These are phyloP conservation scores for Siphlonurus alternatus DNA, from an alignment of 2,888 invertebrate genomes.

Conservation along the genomic window DNA sequence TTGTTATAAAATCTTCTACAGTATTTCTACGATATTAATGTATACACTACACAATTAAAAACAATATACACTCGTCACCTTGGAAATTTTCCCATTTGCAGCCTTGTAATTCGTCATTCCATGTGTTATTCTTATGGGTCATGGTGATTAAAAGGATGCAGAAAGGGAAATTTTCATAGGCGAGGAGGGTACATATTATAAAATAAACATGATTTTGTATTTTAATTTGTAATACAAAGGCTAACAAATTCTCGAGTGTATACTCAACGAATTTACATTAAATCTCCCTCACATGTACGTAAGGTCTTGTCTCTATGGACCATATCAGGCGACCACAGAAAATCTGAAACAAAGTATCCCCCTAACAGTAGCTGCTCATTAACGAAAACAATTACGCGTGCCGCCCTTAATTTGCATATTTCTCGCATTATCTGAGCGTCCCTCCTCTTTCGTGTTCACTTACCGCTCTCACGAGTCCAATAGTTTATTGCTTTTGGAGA, in stretches of 20 bases:
- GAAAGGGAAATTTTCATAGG: no score
- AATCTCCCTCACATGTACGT: not conserved
- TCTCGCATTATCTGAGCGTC: conserved; percentile 12
- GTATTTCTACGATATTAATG: no score
- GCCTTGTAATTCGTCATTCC: no score
- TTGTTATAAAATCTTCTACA: no score
- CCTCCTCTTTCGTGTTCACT: conserved; percentile 20
- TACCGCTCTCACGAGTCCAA: conserved; percentile 82
- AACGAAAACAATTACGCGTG: conserved; percentile 10
- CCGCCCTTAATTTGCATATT: conserved; percentile 14
- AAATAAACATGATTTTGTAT: not conserved
- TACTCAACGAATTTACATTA: not conserved
- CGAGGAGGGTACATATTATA: no score
- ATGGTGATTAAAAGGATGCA: no score
- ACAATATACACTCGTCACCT: no score
- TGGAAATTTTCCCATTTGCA: no score
- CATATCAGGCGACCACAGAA: not conserved
- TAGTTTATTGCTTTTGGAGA: conserved; percentile 89
- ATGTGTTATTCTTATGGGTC: no score
- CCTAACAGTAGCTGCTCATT: not conserved
- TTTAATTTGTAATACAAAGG: not conserved
- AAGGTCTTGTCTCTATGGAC: not conserved
- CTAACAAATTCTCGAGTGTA: not conserved
- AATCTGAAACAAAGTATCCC: not conserved
- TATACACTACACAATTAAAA: no score